A percentile compares a stretch with the other conserved stretches of the same genome.
These are phyloP conservation scores for Syndactyla subalaris DNA, from an alignment of 2,797 vertebrate species.

Conservation along the genomic window DNA sequence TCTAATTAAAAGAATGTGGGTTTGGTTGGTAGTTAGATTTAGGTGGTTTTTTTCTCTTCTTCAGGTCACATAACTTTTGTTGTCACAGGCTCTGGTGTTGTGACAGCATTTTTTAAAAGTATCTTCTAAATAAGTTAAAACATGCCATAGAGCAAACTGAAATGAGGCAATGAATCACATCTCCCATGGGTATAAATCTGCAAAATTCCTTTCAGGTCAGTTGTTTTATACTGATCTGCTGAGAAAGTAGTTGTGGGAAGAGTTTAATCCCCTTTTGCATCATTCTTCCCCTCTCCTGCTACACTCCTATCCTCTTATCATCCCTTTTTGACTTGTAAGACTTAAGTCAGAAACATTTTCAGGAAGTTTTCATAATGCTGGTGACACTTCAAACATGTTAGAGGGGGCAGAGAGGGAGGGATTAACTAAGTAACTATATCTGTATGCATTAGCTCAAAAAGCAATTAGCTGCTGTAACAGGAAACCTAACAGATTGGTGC, in stretches of 20 bases:
- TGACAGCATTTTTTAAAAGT: background rate
- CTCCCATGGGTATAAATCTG: background rate
- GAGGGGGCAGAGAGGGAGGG: background rate
- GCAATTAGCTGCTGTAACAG: constrained; percentile 22
- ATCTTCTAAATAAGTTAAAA: background rate
- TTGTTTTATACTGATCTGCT: background rate
- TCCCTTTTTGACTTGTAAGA: constrained; percentile 40
- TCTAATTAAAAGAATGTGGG: background rate
- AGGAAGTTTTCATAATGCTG: constrained; percentile 26
- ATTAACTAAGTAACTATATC: background rate
- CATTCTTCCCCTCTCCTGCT: background rate
- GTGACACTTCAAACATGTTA: background rate
- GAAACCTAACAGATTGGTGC: constrained; percentile 3
- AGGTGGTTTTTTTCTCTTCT: background rate
- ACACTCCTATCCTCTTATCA: background rate
- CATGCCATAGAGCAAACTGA: background rate
- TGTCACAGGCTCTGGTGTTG: background rate
- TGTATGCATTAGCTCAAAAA: background rate
- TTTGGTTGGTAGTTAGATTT: background rate
- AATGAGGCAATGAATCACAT: background rate
- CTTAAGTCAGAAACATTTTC: constrained; percentile 46
- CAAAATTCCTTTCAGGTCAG: background rate
- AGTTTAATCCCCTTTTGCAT: background rate
- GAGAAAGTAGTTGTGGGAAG: background rate
- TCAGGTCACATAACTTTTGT: background rate